Base-by-base conservation (phyloP, 2,797 vertebrate species). In the Onychomys arenicola region DNA sequence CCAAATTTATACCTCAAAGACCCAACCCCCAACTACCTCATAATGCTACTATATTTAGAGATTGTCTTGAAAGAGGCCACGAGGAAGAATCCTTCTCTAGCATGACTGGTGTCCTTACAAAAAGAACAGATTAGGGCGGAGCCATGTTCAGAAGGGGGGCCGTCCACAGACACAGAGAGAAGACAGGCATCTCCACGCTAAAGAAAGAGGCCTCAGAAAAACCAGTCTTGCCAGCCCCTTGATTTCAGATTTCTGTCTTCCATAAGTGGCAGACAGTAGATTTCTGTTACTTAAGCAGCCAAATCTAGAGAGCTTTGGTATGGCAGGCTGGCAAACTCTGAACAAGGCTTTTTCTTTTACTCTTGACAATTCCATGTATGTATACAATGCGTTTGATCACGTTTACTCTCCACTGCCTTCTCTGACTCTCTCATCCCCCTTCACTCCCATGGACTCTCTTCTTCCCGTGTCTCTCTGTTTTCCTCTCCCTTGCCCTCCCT, bases 1-100 rank as follows among this genome's bases (percentile, higher is more conserved):
- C n/a, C 0, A 11, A 67, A 61, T 75, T 85, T 27, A 4, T 43
- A 27, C 32, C 5, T 57, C 57, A 21, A 78, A 95, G 37, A 76
- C 59, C 25, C 84, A 89, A 40, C 21, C 21, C 55, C n/a, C 37
- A 86, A 84, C 32, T 61, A 69, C 57, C 73, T n/a, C 34, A 76
- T 87, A 83, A 63, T 2, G 40, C 82, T n/a, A 75, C 67, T 83
- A 0, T 67, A 43, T 94, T 91, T 84, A 71, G 76, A 94, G 86
- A 52, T 0, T 57, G 27, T 90, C 69, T 84, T 87, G 69, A 71
- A 82, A 81, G 84, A 71, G 69, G 29, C 55, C 32, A 59, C 14
- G n/a, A 63, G 14, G 1, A 37, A 86, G 63, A 49, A 6, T 21
- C 27, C 10, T 29, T 34, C 67, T 77, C 16, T 71, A 75, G 27